A percentile compares a stretch with the other conserved stretches of the same genome.
phyloP scores from a whole-genome alignment of 2,113 vertebrate genomes.

The Craseonycteris thonglongyai region DNA sequence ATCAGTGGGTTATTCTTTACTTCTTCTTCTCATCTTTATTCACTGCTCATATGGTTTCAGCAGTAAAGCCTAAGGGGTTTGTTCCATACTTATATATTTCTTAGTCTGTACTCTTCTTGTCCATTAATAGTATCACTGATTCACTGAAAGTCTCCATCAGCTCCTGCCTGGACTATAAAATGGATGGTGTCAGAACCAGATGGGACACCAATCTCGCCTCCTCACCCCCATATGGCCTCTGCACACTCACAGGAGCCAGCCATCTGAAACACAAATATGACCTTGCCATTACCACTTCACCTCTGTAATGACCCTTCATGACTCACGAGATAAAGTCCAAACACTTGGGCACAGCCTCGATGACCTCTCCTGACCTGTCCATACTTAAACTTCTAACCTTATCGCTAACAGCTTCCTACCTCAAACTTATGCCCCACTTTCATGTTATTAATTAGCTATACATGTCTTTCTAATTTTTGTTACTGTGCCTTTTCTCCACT shows the following conservation, averaged over 20 bases:
- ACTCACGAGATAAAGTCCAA: conserved; percentile 6
- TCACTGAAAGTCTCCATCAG: background rate
- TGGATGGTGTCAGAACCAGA: background rate
- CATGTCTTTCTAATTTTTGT: background rate
- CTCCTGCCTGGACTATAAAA: background rate
- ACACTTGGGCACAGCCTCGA: background rate
- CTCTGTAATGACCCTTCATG: conserved; percentile 29
- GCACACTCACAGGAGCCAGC: conserved; percentile 29
- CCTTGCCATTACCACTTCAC: conserved; percentile 49
- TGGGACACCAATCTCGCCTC: background rate
- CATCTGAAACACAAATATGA: conserved; percentile 62
- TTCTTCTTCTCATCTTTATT: background rate
- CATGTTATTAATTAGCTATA: background rate
- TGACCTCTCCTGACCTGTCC: background rate
- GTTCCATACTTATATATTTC: background rate
- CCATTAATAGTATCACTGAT: background rate
- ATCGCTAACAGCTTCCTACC: background rate
- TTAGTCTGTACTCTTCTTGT: background rate
- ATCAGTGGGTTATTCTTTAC: background rate
- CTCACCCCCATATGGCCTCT: background rate
- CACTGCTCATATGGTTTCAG: background rate
- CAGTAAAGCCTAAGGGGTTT: background rate
- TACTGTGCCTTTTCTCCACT: background rate
- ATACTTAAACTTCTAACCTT: background rate
- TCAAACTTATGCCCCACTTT: background rate